These are phyloP conservation scores for Pundamilia nyererei DNA, from an alignment of 2,113 vertebrate genomes.

Conservation along the genomic window DNA sequence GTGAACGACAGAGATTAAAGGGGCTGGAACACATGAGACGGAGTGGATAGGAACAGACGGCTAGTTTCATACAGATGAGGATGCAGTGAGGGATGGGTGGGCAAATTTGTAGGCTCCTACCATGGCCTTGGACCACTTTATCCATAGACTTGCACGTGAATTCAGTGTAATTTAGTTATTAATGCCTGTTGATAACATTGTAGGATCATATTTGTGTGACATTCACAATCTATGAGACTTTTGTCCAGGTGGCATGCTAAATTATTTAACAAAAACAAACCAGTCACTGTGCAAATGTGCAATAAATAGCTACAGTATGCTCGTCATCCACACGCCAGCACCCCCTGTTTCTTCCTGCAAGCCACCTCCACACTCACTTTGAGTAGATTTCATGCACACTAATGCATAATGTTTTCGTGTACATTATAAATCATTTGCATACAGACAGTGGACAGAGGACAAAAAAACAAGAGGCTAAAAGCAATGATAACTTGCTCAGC, in stretches of 20 bases:
- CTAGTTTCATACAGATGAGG: slow-evolving; percentile 34
- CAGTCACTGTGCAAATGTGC: neutral
- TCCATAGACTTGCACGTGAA: slow-evolving; percentile 4
- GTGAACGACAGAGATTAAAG: slow-evolving; percentile 55
- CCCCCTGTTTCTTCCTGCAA: neutral
- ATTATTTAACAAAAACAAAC: slow-evolving; percentile 27
- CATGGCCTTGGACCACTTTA: slow-evolving; percentile 9
- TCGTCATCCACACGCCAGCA: neutral
- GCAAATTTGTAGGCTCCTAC: neutral
- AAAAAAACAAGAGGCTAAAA: slow-evolving; percentile 21
- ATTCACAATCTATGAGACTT: neutral
- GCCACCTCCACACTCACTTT: neutral
- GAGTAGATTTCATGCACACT: neutral
- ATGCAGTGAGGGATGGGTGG: neutral
- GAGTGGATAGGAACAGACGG: neutral
- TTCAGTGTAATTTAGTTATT: slow-evolving; percentile 43
- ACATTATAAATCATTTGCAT: slow-evolving; percentile 41
- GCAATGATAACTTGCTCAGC: slow-evolving; percentile 47
- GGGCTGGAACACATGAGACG: slow-evolving; percentile 34
- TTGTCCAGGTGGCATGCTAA: neutral
- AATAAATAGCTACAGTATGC: neutral
- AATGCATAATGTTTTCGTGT: neutral
- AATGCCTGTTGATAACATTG: slow-evolving; percentile 46
- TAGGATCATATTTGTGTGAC: too few relatives aligned
- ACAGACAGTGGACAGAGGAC: neutral